Percentiles rank a stretch among this genome's conserved stretches.
Conservation (phyloP, 2,797 vertebrate genomes). For the Mus minutoides region DNA sequence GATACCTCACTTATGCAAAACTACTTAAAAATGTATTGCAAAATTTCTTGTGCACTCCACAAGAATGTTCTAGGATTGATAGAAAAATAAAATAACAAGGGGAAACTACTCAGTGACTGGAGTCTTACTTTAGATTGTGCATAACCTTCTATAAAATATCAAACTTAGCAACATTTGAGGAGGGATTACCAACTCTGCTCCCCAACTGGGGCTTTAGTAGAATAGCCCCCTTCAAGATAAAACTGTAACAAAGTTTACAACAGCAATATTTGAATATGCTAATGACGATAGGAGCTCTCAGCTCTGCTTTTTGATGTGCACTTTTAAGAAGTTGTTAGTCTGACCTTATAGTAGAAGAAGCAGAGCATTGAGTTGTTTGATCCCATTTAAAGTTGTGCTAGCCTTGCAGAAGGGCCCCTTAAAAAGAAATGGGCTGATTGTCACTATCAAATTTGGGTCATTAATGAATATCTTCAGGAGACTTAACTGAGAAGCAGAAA, state of each 20-base stretch:
- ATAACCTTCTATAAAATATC: constrained; percentile 21
- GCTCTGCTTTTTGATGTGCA: constrained; percentile 1
- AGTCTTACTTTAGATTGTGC: background rate
- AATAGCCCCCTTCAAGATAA: background rate
- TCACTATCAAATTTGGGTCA: constrained; percentile 2
- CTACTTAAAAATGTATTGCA: constrained; percentile 22
- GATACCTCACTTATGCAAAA: constrained; percentile 48
- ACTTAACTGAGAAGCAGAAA: constrained; percentile 42
- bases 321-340: background rate
- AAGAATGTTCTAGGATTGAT: background rate
- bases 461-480: background rate
- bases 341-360: constrained; percentile 17
- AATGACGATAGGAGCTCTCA: background rate
- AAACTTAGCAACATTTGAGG: constrained; percentile 56
- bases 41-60: background rate
- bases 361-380: background rate
- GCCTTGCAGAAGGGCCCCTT: background rate
- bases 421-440: background rate
- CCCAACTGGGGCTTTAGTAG: background rate
- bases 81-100: background rate
- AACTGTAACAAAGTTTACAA: constrained; percentile 34
- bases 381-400: background rate
- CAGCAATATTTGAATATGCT: background rate
- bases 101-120: background rate
- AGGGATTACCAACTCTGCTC: background rate